Base-by-base conservation (phyloP, 1,140 invertebrate species). In the Polypedilum pembai region DNA sequence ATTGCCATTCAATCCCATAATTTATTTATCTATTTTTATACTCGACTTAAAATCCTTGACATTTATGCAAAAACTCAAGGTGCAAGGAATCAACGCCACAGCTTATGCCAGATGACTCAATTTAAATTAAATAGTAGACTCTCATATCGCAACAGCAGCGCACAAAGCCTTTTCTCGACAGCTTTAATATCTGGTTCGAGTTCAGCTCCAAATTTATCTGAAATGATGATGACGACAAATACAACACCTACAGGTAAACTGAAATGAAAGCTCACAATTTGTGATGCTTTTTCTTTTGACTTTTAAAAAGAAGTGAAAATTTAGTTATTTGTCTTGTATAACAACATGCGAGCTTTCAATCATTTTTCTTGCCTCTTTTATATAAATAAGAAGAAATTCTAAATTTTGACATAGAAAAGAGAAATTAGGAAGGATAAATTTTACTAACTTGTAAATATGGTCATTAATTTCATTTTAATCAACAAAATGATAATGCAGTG, bases 121-220 rank as follows among this genome's bases (percentile, higher is more conserved):
- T 92, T 92, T 87, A 91, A 93, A 69, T 69, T 69, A 18, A 87
- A 89, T 92, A 87, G 85, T 92, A 85, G 90, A 90, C 79, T 89
- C 90, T 83, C 86, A 85, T 78, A 82, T 83, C 80, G 85, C 84
- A 33, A 33, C 24, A 88, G 87, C 74, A 91, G 91, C 75, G 86
- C 91, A 7, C 90, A 88, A 80, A 91, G 90, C 77, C 87, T 96
- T 74, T 96, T 97, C 87, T 94, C 92, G 80, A 97, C 94, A 40
- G 94, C 94, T 41, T 94, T 97, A 78, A 96, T 97, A 81, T 94
- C 92, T 79, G 94, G 94, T 40, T 94, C 93, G 76, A 93, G 92
- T 74, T 94, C 92, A 77, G 93, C 94, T 40, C 94, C 94, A 40
- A 94, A 95, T 83, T 87, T 95, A 41, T 88, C 93, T 77, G 91